These are phyloP conservation scores for Halichoeres trimaculatus DNA, from an alignment of 2,113 vertebrate genomes.

Conservation along the genomic window DNA sequence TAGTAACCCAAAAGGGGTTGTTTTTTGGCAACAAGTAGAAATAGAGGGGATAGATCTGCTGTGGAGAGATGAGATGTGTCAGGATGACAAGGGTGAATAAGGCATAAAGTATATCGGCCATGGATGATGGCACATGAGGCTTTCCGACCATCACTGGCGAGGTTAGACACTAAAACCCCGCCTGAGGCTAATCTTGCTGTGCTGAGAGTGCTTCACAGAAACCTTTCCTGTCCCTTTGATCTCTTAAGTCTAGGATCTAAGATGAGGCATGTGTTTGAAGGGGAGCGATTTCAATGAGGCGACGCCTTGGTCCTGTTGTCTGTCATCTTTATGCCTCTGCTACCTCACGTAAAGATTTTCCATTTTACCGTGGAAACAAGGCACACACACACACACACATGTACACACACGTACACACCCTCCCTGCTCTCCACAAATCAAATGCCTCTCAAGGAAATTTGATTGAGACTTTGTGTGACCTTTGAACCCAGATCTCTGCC, in stretches of 20 bases:
- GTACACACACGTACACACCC: background rate
- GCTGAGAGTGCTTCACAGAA: slow-evolving; percentile 49
- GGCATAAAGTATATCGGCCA: slow-evolving; percentile 64
- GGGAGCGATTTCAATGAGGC: slow-evolving; percentile 30
- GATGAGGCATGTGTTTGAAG: slow-evolving; percentile 47
- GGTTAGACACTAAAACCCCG: slow-evolving; percentile 40
- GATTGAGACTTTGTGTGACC: slow-evolving; percentile 71
- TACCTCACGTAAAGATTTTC: slow-evolving; percentile 27
- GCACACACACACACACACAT: background rate
- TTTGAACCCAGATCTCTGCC: slow-evolving; percentile 66
- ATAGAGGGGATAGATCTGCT: slow-evolving; percentile 47
- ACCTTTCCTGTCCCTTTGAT: slow-evolving; percentile 54
- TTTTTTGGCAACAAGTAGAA: slow-evolving; percentile 74
- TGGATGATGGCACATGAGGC: slow-evolving; percentile 57
- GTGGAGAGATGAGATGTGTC: slow-evolving; percentile 38
- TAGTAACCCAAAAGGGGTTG: slow-evolving; percentile 30
- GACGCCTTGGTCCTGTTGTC: slow-evolving; percentile 12
- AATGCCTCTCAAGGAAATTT: slow-evolving; percentile 65
- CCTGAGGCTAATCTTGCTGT: slow-evolving; percentile 45
- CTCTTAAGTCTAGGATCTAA: slow-evolving; percentile 43
- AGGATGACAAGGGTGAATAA: slow-evolving; percentile 50
- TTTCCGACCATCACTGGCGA: slow-evolving; percentile 37
- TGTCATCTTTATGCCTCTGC: slow-evolving; percentile 42
- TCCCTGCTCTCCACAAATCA: slow-evolving; percentile 53
- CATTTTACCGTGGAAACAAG: slow-evolving; percentile 25